Percentiles rank a stretch among this genome's conserved stretches.
These are phyloP conservation scores for Drosophila fuyamai DNA, from an alignment of 1,140 invertebrate species.

Conservation along the genomic window DNA sequence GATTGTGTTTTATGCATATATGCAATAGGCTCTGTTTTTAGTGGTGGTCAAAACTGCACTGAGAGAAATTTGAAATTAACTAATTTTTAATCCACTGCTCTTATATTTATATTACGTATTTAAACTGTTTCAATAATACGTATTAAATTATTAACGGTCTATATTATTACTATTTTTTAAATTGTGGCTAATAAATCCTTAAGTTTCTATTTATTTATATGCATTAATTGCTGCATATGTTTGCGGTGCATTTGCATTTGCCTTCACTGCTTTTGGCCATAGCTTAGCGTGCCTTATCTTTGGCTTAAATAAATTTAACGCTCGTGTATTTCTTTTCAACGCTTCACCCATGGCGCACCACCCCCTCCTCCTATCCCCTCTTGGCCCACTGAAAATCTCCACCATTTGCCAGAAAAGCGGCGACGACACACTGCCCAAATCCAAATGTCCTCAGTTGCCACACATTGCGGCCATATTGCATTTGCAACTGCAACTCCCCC, in stretches of 20 bases:
- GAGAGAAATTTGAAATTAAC: conserved; percentile 1
- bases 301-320: conserved; percentile 83
- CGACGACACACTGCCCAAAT: conserved; percentile 79
- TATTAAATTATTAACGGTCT: too few relatives aligned
- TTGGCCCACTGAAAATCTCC: neutral
- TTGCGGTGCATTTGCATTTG: conserved; percentile 1
- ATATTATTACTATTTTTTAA: too few relatives aligned
- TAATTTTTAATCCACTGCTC: too few relatives aligned
- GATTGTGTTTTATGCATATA: conserved; percentile 70
- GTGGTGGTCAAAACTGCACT: conserved; percentile 40
- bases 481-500: conserved; percentile 1
- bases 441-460: conserved; percentile 73
- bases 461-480: conserved; percentile 47
- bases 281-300: conserved; percentile 63
- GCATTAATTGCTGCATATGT: neutral
- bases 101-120: too few relatives aligned
- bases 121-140: too few relatives aligned
- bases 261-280: conserved; percentile 26
- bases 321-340: conserved; percentile 83
- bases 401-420: conserved; percentile 26
- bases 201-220: too few relatives aligned
- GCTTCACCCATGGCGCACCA: conserved; percentile 48
- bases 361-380: neutral
- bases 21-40: conserved; percentile 20
- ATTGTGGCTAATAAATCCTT: too few relatives aligned